Evolutionary conservation across 2,113 vertebrate species (phyloP), one percentile per base, ranked within the genome.

Genomic region (Hippoglossus stenolepis): DNA sequence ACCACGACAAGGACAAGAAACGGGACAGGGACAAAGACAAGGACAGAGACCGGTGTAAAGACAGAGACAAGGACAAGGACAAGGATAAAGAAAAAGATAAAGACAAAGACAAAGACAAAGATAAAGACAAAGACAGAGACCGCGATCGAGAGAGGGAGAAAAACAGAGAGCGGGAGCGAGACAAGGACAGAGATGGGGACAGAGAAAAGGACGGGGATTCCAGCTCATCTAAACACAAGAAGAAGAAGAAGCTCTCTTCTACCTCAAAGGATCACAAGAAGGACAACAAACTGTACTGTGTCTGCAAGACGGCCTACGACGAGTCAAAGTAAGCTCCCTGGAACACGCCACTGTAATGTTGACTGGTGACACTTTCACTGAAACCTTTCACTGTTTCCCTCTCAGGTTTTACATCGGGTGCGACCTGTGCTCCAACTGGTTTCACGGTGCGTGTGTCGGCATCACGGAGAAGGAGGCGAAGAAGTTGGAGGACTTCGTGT

Each of bases 341-440:
- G 3, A 17, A 5, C 23, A 38, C 10, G 0, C 26, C 51, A 20
- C 45, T 43, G 40, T 18, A 5, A 20, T 4, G 24, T 24, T 10
- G 9, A 13, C 31, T 5, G 24, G 15, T 38, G 17, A 35, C 26
- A 2, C 18, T 40, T 10, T 49, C 17, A 21, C 11, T 47, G 18
- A 23, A 13, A 20, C 5, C 38, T 14, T 7, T 9, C 1, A 0
- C 18, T 21, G 2, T 70, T 15, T 74, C 57, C n/a, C 26, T 14
- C 31, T 15, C 94, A 99, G 98, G 96, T 99, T 99, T 94, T 99
- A 99, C 96, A 99, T 99, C 80, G 98, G 98, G 84, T 99, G 97
- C 91, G 98, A 99, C 95, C 95, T 99, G 92, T 99, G 98, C 95
- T 98, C 98, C 94, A 99, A 99, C 96, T 99, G 98, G 98, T 99